Conservation (phyloP, 2,113 vertebrate genomes). For the Epinephelus moara region DNA sequence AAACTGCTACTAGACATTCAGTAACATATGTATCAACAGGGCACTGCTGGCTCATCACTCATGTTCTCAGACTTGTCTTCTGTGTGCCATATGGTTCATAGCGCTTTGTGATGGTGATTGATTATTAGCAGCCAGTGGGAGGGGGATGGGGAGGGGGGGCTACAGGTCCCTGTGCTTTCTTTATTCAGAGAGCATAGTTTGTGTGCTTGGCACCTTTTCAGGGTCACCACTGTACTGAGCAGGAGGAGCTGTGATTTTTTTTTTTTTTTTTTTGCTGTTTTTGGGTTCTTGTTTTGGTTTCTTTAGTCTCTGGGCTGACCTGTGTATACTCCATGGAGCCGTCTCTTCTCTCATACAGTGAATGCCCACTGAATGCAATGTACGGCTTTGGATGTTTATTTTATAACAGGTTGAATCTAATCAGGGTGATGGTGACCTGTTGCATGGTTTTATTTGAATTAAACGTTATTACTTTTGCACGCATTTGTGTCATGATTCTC, state of each 20-base stretch:
- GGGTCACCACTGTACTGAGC: conserved; percentile 48
- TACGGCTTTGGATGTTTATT: conserved; percentile 77
- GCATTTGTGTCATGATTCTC: conserved; percentile 54
- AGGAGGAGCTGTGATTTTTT: conserved; percentile 42
- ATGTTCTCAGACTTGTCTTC: conserved; percentile 58
- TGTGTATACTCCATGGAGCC: conserved; percentile 25
- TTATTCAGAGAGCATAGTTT: conserved; percentile 16
- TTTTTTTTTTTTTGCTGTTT: conserved; percentile 10
- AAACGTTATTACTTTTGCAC: conserved; percentile 82
- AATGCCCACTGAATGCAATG: conserved; percentile 61
- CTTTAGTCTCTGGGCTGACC: conserved; percentile 47
- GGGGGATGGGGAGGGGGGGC: not conserved
- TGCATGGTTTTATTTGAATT: conserved; percentile 82
- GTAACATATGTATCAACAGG: conserved; percentile 37
- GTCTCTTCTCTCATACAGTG: conserved; percentile 43
- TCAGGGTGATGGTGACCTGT: conserved; percentile 76
- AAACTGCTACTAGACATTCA: conserved; percentile 45
- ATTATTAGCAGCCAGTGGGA: conserved; percentile 54
- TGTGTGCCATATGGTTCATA: conserved; percentile 75
- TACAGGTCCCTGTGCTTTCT: conserved; percentile 31
- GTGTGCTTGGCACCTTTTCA: conserved; percentile 30
- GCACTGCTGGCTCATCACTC: conserved; percentile 54
- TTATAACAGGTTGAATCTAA: conserved; percentile 70
- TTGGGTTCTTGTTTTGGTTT: conserved; percentile 41
- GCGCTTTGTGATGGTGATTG: conserved; percentile 66